These are phyloP conservation scores for Aphrophora alni DNA, from an alignment of 2,888 invertebrate genomes.

Conservation along the genomic window DNA sequence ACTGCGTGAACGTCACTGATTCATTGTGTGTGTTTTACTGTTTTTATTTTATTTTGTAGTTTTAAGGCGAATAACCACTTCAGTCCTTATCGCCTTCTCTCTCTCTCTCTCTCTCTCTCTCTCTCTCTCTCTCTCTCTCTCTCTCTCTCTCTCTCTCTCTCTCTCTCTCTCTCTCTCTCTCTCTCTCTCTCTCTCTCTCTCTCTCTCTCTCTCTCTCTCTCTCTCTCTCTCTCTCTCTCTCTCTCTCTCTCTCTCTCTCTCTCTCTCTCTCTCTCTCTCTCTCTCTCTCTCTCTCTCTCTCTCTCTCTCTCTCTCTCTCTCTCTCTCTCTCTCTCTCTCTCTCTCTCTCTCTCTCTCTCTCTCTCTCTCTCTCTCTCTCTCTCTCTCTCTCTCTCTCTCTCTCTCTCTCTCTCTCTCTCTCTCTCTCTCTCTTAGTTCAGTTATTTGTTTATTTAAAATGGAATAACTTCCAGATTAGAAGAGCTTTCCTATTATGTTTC, in stretches of 20 bases:
- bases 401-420: background rate
- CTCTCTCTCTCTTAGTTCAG: background rate
- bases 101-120: background rate
- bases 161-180: background rate
- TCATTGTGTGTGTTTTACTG: too few species aligned
- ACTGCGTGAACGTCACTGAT: too few species aligned
- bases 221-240: background rate
- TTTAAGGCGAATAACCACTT: too few species aligned
- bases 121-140: background rate
- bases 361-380: constrained; percentile 42
- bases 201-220: background rate
- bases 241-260: constrained; percentile 27
- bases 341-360: constrained; percentile 29
- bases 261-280: background rate
- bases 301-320: background rate
- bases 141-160: background rate
- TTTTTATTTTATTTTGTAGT: too few species aligned
- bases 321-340: constrained; percentile 24
- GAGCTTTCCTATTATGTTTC: too few species aligned
- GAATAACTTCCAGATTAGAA: too few species aligned
- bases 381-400: constrained; percentile 9
- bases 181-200: background rate
- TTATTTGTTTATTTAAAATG: too few species aligned
- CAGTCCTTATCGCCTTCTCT: background rate
- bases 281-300: background rate